phyloP scores from a whole-genome alignment of 2,797 vertebrate species.

The Apogon hyalosoma region DNA sequence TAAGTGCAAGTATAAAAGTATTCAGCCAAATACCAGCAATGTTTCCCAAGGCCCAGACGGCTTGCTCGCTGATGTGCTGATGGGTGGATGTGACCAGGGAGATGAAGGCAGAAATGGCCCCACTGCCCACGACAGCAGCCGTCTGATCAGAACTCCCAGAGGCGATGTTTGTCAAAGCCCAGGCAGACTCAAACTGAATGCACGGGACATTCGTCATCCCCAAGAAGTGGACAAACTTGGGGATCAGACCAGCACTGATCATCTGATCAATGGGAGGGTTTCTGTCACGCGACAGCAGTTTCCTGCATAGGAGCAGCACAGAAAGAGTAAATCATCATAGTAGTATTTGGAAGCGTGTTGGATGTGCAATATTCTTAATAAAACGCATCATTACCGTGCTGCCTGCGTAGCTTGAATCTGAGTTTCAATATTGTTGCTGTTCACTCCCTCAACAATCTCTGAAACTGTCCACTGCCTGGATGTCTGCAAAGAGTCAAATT shows the following conservation, averaged over 20 bases:
- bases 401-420: conserved; percentile 97
- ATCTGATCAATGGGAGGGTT: conserved; percentile 95
- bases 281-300: conserved; percentile 94
- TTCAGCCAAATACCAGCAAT: conserved; percentile 90
- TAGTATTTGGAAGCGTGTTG: no score
- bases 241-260: conserved; percentile 92
- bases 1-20: not conserved
- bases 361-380: not conserved
- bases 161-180: conserved; percentile 98
- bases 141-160: conserved; percentile 95
- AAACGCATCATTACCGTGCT: conserved; percentile 84
- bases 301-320: conserved; percentile 77
- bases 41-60: conserved; percentile 97
- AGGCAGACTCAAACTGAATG: conserved; percentile 97
- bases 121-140: conserved; percentile 93
- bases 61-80: conserved; percentile 96
- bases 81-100: conserved; percentile 90
- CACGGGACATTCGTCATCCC: conserved; percentile 85
- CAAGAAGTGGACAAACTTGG: conserved; percentile 92
- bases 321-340: not conserved
- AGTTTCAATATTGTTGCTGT: conserved; percentile 82
- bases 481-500: conserved; percentile 62
- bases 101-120: conserved; percentile 93
- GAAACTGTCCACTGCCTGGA: conserved; percentile 92
- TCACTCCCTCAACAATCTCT: conserved; percentile 91